Percentiles rank a stretch among this genome's conserved stretches.
Evolutionary conservation across 2,113 vertebrate species (phyloP).

Genomic region (Malurus cyaneus): DNA sequence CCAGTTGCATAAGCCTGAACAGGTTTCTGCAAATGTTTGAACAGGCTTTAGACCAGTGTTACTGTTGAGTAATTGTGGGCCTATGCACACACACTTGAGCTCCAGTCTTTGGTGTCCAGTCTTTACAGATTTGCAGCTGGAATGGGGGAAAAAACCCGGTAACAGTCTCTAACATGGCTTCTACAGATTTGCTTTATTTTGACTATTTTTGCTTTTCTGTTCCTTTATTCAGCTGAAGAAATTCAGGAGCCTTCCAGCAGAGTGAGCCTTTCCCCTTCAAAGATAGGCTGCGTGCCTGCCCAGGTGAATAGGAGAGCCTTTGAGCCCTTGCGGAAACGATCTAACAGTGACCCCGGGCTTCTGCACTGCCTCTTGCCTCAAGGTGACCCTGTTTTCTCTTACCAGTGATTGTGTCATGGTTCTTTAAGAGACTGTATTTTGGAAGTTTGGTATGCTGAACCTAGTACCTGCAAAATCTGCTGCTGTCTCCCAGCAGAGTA

Average conservation of each 20-base stretch:
- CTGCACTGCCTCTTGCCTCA: conserved; percentile 64
- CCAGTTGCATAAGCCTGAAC: background rate
- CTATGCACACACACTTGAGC: fast-evolving
- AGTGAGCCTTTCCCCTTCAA: background rate
- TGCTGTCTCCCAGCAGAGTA: background rate
- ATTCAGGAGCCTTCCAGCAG: conserved; percentile 23
- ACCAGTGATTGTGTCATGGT: background rate
- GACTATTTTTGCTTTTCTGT: background rate
- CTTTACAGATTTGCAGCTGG: too few relatives aligned
- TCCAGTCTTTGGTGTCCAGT: background rate
- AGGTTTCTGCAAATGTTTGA: background rate
- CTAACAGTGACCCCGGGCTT: conserved; percentile 77
- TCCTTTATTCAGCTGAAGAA: background rate
- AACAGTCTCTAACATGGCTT: background rate
- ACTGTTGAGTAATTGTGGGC: background rate
- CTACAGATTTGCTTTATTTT: background rate
- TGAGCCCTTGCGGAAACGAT: conserved; percentile 47
- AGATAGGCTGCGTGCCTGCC: background rate
- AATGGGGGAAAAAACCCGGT: background rate
- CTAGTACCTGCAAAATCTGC: background rate
- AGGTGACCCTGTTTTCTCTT: conserved; percentile 66
- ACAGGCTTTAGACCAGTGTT: background rate
- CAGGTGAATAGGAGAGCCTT: background rate
- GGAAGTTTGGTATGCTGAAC: background rate
- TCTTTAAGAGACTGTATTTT: background rate